Conservation (phyloP, 2,797 vertebrate species). For the Danio aesculapii region DNA sequence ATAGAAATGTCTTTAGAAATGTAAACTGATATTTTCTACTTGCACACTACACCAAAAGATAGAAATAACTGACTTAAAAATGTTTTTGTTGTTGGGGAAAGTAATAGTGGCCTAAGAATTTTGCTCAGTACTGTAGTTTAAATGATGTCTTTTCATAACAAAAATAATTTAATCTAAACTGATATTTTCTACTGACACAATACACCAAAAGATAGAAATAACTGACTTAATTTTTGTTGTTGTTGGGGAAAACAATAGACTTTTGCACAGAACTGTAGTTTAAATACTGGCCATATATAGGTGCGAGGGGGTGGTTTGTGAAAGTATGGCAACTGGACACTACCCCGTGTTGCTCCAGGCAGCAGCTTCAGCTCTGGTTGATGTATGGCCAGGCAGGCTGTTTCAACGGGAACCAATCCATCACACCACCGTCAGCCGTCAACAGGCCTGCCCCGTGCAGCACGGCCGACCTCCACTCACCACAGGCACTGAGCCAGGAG, state of each 20-base stretch:
- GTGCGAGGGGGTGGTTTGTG: background rate
- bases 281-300: no score
- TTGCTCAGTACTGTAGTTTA: no score
- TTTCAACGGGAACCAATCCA: conserved; percentile 81
- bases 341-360: conserved; percentile 51
- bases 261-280: no score
- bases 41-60: no score
- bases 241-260: no score
- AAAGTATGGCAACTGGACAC: conserved; percentile 39
- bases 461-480: conserved; percentile 79
- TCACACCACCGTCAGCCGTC: conserved; percentile 80
- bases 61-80: no score
- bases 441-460: conserved; percentile 82
- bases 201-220: background rate
- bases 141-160: no score
- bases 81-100: no score
- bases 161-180: no score
- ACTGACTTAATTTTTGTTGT: background rate
- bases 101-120: no score
- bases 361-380: conserved; percentile 50
- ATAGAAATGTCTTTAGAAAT: no score
- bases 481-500: conserved; percentile 65
- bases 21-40: no score
- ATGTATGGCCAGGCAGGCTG: conserved; percentile 72
- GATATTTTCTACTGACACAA: background rate